Percentiles rank a stretch among this genome's conserved stretches.
These are phyloP conservation scores for Heliconius hortense DNA, from an alignment of 2,888 invertebrate species.

Conservation along the genomic window DNA sequence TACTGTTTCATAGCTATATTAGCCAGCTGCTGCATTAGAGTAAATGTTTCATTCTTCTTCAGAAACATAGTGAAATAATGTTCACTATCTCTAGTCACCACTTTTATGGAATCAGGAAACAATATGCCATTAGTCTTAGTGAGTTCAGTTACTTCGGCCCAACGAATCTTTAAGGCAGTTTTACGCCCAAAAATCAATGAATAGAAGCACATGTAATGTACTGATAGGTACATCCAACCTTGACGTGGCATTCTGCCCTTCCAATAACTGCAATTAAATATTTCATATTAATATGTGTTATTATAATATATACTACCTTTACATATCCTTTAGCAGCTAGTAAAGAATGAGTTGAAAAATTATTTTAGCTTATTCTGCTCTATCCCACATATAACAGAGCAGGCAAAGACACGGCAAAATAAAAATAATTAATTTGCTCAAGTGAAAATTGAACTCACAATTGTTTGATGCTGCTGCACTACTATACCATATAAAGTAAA, in stretches of 20 bases:
- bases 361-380: too few species aligned
- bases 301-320: not conserved
- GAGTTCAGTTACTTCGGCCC: constrained; percentile 93
- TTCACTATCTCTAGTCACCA: constrained; percentile 92
- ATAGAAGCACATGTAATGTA: constrained; percentile 97
- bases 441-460: not conserved
- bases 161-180: constrained; percentile 92
- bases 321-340: not conserved
- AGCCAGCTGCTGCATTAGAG: constrained; percentile 96
- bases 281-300: not conserved
- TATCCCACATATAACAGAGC: too few species aligned
- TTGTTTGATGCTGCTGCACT: not conserved
- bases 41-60: constrained; percentile 93
- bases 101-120: constrained; percentile 92
- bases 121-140: constrained; percentile 88
- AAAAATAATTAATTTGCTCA: not conserved
- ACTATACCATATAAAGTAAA: not conserved
- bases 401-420: too few species aligned
- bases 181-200: constrained; percentile 96
- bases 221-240: constrained; percentile 98
- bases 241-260: constrained; percentile 96
- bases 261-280: constrained; percentile 88
- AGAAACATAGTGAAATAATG: constrained; percentile 96
- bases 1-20: constrained; percentile 98
- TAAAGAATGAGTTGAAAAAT: too few species aligned